A percentile compares a stretch with the other conserved stretches of the same genome.
phyloP scores from a whole-genome alignment of 2,113 vertebrate species.

The Neodontobutis hainanensis region DNA sequence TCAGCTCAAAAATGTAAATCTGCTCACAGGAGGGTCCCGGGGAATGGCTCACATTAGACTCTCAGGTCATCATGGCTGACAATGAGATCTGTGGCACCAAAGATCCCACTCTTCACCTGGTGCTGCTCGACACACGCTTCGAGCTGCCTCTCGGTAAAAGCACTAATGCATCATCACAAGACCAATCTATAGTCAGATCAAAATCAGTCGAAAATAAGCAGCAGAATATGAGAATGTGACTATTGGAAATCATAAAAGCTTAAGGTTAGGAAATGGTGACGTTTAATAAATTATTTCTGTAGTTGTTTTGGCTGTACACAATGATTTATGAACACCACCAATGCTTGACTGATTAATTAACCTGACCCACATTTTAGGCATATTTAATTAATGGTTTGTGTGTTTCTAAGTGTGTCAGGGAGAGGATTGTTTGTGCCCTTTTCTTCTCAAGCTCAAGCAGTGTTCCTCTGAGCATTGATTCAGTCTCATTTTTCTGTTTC shows the following conservation, averaged over 20 bases:
- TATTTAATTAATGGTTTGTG: slow-evolving; percentile 12
- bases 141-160: slow-evolving; percentile 92
- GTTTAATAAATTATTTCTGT: slow-evolving; percentile 26
- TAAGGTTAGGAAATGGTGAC: background rate
- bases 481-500: slow-evolving; percentile 58
- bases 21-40: slow-evolving; percentile 90
- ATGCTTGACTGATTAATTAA: slow-evolving; percentile 43
- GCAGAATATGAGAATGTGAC: slow-evolving; percentile 16
- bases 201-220: slow-evolving; percentile 17
- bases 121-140: slow-evolving; percentile 94
- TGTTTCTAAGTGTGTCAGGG: slow-evolving; percentile 14
- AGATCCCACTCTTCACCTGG: slow-evolving; percentile 95
- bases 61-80: slow-evolving; percentile 96
- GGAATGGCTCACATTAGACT: slow-evolving; percentile 95
- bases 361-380: slow-evolving; percentile 43
- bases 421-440: slow-evolving; percentile 25
- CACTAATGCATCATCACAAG: slow-evolving; percentile 1
- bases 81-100: slow-evolving; percentile 98
- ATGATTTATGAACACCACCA: slow-evolving; percentile 45
- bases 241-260: slow-evolving; percentile 21
- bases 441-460: slow-evolving; percentile 35
- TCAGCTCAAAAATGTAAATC: background rate
- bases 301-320: slow-evolving; percentile 30
- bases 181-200: slow-evolving; percentile 22
- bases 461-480: slow-evolving; percentile 64